Evolutionary conservation across 2,888 invertebrate genomes (phyloP), one percentile per base, ranked within the genome.

Genomic region (Allacma fusca): DNA sequence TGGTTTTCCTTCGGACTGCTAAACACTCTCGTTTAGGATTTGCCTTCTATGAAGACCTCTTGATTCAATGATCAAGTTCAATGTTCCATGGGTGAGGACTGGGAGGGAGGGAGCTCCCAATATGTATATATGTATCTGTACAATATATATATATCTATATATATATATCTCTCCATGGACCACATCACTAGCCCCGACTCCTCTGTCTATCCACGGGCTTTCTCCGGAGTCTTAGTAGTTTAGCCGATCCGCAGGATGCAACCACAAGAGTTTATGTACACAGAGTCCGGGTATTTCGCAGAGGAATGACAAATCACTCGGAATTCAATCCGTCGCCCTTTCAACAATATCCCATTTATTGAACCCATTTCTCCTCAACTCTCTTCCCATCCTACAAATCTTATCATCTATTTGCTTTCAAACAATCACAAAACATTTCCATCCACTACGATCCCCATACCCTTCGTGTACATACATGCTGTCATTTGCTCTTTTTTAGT

Each of bases 311-410:
- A 74, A 74, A 74, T 74, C 73, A 59, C 9, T 72, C 50, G 72
- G 72, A 72, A 72, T 72, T 72, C 26, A 59, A 72, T 72, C 72
- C 72, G 57, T 72, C 71, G 73, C 73, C 64, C 73, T 74, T 7
- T 23, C 23, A 74, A 74, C 73, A 74, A 74, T 74, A 74, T 74
- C 64, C 73, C 73, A 74, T 74, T 74, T 74, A 74, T 74, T 74
- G 73, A 64, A 74, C 29, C 64, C 24, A 19, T 44, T 23, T 23
- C 50, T 40, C 70, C 21, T 24, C 29, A 29, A 67, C 13, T 21
- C 23, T 21, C 16, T 69, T 64, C 72, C 65, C 7, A 19, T 75
- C 62, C 21, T 28, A 24, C 40, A 65, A 29, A 64, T 40, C 40
- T 65, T 43, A 75, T 75, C 65, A 62, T 72, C 29, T 29, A 40